A percentile compares a stretch with the other conserved stretches of the same genome.
phyloP scores from a whole-genome alignment of 1,140 invertebrate species.

The Drosophila malerkotliana region DNA sequence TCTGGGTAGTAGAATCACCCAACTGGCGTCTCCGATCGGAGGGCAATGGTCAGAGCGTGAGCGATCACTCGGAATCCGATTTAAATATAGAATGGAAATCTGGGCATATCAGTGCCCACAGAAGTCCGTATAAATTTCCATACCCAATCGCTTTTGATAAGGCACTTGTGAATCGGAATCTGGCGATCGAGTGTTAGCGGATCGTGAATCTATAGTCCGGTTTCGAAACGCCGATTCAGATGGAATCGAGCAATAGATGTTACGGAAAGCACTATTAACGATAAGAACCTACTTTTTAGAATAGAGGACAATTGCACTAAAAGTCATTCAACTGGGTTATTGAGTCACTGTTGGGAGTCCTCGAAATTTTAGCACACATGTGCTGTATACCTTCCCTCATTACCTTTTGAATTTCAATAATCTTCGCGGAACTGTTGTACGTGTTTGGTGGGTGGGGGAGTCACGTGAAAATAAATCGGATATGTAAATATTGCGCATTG shows the following conservation, averaged over 20 bases:
- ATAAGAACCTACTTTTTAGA: constrained; percentile 3
- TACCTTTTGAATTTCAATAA: constrained; percentile 39
- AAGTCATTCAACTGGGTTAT: constrained; percentile 38
- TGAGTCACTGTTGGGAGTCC: constrained; percentile 24
- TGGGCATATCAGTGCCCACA: constrained; percentile 36
- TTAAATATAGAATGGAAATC: constrained; percentile 59
- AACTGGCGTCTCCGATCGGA: constrained; percentile 13
- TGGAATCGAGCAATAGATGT: neutral
- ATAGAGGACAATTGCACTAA: constrained; percentile 30
- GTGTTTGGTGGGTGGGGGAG: constrained; percentile 22
- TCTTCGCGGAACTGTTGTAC: constrained; percentile 46
- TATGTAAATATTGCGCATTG: constrained; percentile 69
- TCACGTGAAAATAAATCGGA: constrained; percentile 46
- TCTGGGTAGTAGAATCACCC: constrained; percentile 10
- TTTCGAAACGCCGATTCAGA: constrained; percentile 44
- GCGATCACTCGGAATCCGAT: constrained; percentile 17
- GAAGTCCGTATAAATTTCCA: constrained; percentile 25
- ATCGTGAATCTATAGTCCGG: constrained; percentile 39
- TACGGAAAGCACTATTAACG: neutral
- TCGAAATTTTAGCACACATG: neutral
- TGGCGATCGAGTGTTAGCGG: constrained; percentile 29
- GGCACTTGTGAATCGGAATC: constrained; percentile 39
- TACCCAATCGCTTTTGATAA: constrained; percentile 34
- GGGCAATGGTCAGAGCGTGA: constrained; percentile 30
- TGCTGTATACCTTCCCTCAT: constrained; percentile 6